Base-by-base conservation (phyloP, 2,888 invertebrate species). In the Mechanitis messenoides region DNA sequence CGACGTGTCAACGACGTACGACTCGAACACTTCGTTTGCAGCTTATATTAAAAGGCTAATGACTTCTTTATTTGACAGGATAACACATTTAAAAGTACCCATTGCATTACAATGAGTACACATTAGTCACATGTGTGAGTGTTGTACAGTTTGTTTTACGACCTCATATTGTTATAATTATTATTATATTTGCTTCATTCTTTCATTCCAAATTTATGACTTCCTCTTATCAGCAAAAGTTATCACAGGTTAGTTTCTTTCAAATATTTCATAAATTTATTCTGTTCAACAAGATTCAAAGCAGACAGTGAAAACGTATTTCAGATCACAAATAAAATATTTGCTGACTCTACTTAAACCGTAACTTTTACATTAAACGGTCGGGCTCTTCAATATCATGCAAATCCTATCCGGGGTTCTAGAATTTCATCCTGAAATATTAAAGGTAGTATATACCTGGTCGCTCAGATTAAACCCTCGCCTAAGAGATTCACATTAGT, bases 371-470 rank as follows among this genome's bases (percentile, higher is more conserved):
- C 56, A 59, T 57, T 64, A 68, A 59, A 45, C 58, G 55, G 62
- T 64, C 67, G 68, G 73, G 63, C 65, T 70, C 71, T 79, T 71
- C 75, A 82, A 84, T 84, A 82, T 75, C 76, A 83, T 83, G 81
- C 76, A 83, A 82, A 84, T 83, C 76, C 69, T 61, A 67, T 61
- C 64, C 65, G 67, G 65, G 65, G 68, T 68, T 71, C 66, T 68
- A 71, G 68, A 68, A 67, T 65, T 65, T 64, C 68, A 63, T 68
- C 68, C 68, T 82, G 74, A 82, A 82, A 82, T 83, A 80, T 83
- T 78, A 78, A 81, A 79, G 73, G 72, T 78, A 79, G 83, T 80
- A 79, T 74, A 76, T 79, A 77, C 71, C 72, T 73, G 68, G 73
- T 71, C 60, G 69, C 63, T 69, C 66, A 66, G 67, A 69, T 68